Evolutionary conservation across 1,140 invertebrate species (phyloP), one percentile per base, ranked within the genome.

Genomic region (Drosophila gunungcola): DNA sequence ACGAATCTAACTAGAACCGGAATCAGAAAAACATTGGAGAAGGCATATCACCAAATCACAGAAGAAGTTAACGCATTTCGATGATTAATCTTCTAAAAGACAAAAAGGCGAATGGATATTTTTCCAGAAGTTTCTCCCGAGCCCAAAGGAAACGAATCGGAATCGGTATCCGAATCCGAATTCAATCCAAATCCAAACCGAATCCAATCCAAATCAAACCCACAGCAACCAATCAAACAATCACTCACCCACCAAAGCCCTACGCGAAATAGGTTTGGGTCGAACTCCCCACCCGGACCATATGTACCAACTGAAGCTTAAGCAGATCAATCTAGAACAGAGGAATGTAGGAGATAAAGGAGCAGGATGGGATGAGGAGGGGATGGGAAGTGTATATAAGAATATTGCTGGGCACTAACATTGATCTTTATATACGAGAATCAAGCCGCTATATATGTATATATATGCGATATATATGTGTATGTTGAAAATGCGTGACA

Each of bases 351-450:
- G 54, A 43, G 38, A 63, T 27, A 48, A 11, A 63, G 38, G 48
- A 63, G 46, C 29, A 63, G 64, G 43, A 67, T 49, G 21, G 3
- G 16, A 38, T 32, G 16, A 68, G 41, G 53, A 61, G 41, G 67
- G 74, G 48, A 70, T 78, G 74, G 48, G 54, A 78, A 61, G 74
- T 83, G 80, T 83, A 78, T 83, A 83, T 82, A 80, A 64, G 54
- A 80, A 63, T 80, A 68, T 80, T 80, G 78, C 78, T 80, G 76
- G 78, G 78, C 78, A 79, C 63, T 55, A 73, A 72, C 48, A 78
- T 72, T 69, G 69, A 72, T 76, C 67, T 63, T 61, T 61, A 68
- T 60, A 70, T 51, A 64, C 34, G 42, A 51, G 13, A 43, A 55
- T 49, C 29, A 32, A 38, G 36, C 51, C 61, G 46, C 60, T 64